Evolutionary conservation across 2,113 vertebrate genomes (phyloP).

Genomic region (Choloepus hoffmanni): DNA sequence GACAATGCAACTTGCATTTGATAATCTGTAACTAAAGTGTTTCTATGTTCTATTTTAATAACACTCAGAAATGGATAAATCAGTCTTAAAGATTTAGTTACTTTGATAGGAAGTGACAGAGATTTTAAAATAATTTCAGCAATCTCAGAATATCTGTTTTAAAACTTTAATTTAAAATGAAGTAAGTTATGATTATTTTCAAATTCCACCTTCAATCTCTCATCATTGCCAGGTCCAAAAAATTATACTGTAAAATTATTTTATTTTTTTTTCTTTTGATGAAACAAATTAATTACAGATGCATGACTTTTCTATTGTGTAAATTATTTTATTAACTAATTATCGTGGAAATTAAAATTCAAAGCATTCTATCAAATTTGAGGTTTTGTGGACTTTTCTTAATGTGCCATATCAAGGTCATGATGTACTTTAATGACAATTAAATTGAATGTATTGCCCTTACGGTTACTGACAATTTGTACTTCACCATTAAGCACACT

Average conservation of each 20-base stretch:
- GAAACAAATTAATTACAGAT: background rate
- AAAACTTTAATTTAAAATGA: background rate
- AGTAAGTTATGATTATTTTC: background rate
- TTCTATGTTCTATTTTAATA: background rate
- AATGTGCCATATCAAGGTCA: background rate
- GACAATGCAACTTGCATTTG: background rate
- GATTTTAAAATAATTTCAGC: background rate
- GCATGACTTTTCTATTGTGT: background rate
- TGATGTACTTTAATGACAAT: background rate
- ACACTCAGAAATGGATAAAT: background rate
- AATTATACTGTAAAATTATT: background rate
- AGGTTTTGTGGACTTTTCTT: background rate
- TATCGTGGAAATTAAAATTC: background rate
- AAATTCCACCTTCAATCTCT: background rate
- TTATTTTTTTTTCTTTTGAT: background rate
- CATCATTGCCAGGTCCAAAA: background rate
- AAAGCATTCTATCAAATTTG: background rate
- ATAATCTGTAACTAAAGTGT: background rate
- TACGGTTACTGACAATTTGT: no score
- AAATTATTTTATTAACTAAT: background rate
- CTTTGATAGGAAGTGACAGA: background rate
- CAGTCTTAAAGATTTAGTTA: background rate
- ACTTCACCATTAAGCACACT: no score
- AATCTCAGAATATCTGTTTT: background rate
- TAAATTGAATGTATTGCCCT: no score